These are phyloP conservation scores for Diadumene lineata DNA, from an alignment of 92 coral and sea anemone species.

Conservation along the genomic window DNA sequence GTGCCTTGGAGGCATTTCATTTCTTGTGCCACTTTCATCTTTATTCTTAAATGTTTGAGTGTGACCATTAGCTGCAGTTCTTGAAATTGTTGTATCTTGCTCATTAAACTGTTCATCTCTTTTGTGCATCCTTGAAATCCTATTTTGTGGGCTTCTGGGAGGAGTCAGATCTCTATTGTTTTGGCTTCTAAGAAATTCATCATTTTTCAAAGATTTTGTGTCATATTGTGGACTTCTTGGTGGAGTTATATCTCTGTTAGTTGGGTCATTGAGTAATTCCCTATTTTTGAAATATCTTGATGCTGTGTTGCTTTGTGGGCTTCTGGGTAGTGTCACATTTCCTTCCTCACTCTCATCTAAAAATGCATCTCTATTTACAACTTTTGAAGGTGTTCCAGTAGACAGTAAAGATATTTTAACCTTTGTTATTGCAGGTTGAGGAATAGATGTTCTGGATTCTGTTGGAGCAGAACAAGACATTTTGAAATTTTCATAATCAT, in stretches of 20 bases:
- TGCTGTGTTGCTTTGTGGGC: neutral
- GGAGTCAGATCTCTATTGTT: neutral
- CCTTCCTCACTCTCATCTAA: neutral
- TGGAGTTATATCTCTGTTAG: neutral
- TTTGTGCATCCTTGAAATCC: neutral
- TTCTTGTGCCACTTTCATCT: neutral
- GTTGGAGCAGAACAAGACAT: neutral
- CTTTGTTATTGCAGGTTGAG: slow-evolving; percentile 1
- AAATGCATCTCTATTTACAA: neutral
- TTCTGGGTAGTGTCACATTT: neutral
- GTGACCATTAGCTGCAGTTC: too few species aligned
- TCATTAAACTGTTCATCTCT: neutral
- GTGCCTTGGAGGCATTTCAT: neutral
- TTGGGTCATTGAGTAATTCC: neutral
- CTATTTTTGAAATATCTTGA: neutral
- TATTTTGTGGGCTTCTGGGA: neutral
- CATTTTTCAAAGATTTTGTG: neutral
- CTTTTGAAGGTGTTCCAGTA: slow-evolving; percentile 9
- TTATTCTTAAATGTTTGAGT: too few species aligned
- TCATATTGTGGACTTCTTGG: neutral
- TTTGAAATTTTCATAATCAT: neutral
- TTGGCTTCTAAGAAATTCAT: neutral
- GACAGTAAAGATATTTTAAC: slow-evolving; percentile 20
- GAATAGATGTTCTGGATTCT: neutral
- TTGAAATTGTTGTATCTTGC: too few species aligned